Evolutionary conservation across 2,113 vertebrate genomes (phyloP).

Genomic region (Pseudorhombus dupliciocellatus): DNA sequence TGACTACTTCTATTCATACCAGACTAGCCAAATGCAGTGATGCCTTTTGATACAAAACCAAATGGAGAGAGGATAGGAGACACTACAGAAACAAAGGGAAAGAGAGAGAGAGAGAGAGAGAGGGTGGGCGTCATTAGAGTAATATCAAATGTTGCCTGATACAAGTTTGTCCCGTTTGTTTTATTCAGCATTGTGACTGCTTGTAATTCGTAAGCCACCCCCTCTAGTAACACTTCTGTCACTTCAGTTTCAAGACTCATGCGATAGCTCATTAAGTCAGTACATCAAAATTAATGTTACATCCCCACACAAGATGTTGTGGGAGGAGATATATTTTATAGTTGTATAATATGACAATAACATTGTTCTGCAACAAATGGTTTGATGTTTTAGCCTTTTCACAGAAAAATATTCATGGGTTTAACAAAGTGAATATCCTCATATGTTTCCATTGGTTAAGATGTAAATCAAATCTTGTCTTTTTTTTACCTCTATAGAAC

Average conservation of each 20-base stretch:
- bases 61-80: constrained; percentile 32
- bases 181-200: neutral
- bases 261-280: neutral
- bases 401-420: neutral
- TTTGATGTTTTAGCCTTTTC: neutral
- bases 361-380: neutral
- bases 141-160: constrained; percentile 13
- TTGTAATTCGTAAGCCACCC: neutral
- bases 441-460: no score
- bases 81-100: constrained; percentile 23
- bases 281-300: neutral
- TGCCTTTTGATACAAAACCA: constrained; percentile 48
- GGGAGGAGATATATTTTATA: neutral
- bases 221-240: neutral
- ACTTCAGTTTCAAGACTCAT: constrained; percentile 14
- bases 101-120: neutral
- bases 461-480: no score
- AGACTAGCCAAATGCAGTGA: constrained; percentile 46
- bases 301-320: neutral
- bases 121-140: constrained; percentile 18
- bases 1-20: constrained; percentile 76
- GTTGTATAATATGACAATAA: neutral
- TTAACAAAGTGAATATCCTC: neutral
- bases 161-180: neutral
- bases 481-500: neutral